Base-by-base conservation (phyloP, 2,888 invertebrate species). In the Hedychridium roseum region DNA sequence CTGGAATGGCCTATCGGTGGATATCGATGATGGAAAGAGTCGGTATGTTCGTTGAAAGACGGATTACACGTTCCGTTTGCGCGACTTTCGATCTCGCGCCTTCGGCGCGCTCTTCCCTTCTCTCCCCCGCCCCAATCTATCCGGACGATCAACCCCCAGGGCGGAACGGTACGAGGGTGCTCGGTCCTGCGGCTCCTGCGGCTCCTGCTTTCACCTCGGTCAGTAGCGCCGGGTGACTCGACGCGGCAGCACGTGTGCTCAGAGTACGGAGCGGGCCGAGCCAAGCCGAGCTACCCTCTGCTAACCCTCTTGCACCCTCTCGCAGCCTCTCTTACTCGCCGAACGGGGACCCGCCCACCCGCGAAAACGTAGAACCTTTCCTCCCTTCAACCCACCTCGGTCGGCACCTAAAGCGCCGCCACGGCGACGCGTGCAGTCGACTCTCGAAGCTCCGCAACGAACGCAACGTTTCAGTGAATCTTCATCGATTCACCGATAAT, bases 171-270 rank as follows among this genome's bases (percentile, higher is more conserved):
- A n/a, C n/a, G n/a, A n/a, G n/a, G n/a, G n/a, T n/a, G n/a, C n/a
- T n/a, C n/a, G n/a, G n/a, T n/a, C n/a, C n/a, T n/a, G n/a, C n/a
- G 48, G 48, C 47, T 41, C 45, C 40, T 18, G 35, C 43, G 45
- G 31, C 39, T 40, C 40, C 43, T 54, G 60, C 57, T 54, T 59
- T 56, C 54, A 49, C 56, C 48, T 45, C 46, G 54, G 30, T 63
- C 72, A 71, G 71, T 71, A 70, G 64, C 65, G 67, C 68, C 64
- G 60, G 64, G 70, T 64, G 63, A 58, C 60, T 68, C 66, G 59
- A 68, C 68, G 70, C 66, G 68, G 64, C 63, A 67, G 54, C 56
- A 70, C 66, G 62, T 59, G 41, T 52, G 41, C 40, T n/a, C n/a
- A n/a, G n/a, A n/a, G n/a, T n/a, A 41, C 23, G 35, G 32, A 41